Evolutionary conservation across 2,797 vertebrate species (phyloP), one percentile per base, ranked within the genome.

Genomic region (Channa striata): DNA sequence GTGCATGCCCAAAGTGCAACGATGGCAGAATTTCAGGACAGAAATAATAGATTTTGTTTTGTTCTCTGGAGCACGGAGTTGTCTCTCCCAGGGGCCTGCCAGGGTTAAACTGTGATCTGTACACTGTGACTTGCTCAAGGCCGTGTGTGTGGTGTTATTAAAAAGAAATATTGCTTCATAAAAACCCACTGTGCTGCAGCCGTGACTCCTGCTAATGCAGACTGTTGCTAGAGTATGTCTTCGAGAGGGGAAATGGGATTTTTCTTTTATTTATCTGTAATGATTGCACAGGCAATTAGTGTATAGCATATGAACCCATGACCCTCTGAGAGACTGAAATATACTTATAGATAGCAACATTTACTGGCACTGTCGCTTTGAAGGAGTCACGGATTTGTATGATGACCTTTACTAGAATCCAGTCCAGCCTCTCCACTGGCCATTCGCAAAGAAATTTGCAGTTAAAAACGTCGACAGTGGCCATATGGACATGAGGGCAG

Each of bases 141-240:
- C 79, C 72, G 66, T 69, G 69, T 86, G 74, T 78, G 62, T 60
- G 72, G 39, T 65, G 81, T 87, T 88, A 90, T 92, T 93, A 91
- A 93, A 91, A 89, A 92, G 87, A 94, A 88, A 90, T 88, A 93
- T 91, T 81, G 91, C 87, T 91, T 93, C 86, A 92, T 92, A 91
- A 94, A 93, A 90, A 23, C 49, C 73, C 39, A 30, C 62, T 69
- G 75, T 17, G 12, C 80, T 71, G 87, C 78, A 80, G 83, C 76
- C 80, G 67, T 88, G 85, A 81, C 68, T 88, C 75, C 76, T 68
- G 50, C 52, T 87, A 86, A 86, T 87, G 79, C 68, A 78, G 51
- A 79, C 65, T 46, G 72, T 76, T 62, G 72, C 75, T 77, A 57
- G 62, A 61, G 64, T 66, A 40, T 64, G 60, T 87, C 63, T 83